Conservation (phyloP, 2,113 vertebrate species). For the Tupaia chinensis region DNA sequence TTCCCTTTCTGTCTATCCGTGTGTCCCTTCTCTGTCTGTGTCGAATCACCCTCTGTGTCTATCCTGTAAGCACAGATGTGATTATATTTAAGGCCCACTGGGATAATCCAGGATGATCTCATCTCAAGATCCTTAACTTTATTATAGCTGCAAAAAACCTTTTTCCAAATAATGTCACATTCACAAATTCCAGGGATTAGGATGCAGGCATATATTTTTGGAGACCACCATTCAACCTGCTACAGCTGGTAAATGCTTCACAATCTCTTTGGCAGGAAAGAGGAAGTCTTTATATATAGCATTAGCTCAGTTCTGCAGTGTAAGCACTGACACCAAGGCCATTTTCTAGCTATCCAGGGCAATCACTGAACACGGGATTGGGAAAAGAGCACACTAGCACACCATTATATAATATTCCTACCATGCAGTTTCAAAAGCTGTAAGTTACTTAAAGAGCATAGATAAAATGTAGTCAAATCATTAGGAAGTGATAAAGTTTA, state of each 20-base stretch:
- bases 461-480: background rate
- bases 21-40: background rate
- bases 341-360: background rate
- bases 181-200: background rate
- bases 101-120: background rate
- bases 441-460: background rate
- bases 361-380: background rate
- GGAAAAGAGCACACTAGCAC: background rate
- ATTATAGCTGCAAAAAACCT: background rate
- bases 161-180: constrained; percentile 1
- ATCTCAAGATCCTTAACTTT: constrained; percentile 13
- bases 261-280: background rate
- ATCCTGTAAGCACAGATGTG: background rate
- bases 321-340: background rate
- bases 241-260: background rate
- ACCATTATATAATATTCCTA: background rate
- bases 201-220: background rate
- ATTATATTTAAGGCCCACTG: background rate
- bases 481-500: background rate
- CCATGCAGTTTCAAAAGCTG: background rate
- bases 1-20: background rate
- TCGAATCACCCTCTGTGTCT: background rate
- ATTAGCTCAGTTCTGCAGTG: background rate
- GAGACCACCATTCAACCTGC: background rate
- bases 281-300: background rate